Percentiles rank a stretch among this genome's conserved stretches.
Conservation (phyloP, 2,888 invertebrate species). For the Sesia bembeciformis region DNA sequence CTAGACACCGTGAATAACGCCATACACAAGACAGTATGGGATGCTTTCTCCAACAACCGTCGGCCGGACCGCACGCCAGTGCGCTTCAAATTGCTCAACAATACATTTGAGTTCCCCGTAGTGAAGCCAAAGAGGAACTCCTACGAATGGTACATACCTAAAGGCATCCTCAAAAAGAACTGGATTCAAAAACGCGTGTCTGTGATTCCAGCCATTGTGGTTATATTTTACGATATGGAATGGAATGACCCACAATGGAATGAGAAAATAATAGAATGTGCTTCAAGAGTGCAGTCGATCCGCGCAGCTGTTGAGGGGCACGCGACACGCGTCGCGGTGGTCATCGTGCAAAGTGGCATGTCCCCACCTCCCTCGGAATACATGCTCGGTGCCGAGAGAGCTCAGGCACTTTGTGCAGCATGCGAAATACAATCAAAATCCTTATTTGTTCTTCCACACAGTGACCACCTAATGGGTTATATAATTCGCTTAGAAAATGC, state of each 20-base stretch:
- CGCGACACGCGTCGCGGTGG: constrained; percentile 86
- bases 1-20: constrained; percentile 89
- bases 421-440: constrained; percentile 95
- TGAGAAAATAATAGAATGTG: constrained; percentile 95
- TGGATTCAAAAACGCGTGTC: constrained; percentile 96
- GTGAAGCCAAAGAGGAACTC: constrained; percentile 90
- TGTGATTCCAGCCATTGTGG: constrained; percentile 92
- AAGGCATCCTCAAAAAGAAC: constrained; percentile 93
- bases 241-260: constrained; percentile 97
- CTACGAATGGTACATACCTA: constrained; percentile 96
- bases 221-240: constrained; percentile 96
- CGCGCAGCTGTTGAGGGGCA: constrained; percentile 83
- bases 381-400: constrained; percentile 90
- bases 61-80: constrained; percentile 87
- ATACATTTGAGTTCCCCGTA: constrained; percentile 90
- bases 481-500: constrained; percentile 90
- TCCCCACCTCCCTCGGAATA: constrained; percentile 87
- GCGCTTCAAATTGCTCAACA: constrained; percentile 85
- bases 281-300: constrained; percentile 88
- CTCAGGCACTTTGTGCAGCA: constrained; percentile 90
- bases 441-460: constrained; percentile 92
- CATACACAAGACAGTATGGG: constrained; percentile 94
- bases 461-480: constrained; percentile 88
- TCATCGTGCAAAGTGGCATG: constrained; percentile 90
- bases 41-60: constrained; percentile 89